These are phyloP conservation scores for Alectura lathami DNA, from an alignment of 2,113 vertebrate species.

Conservation along the genomic window DNA sequence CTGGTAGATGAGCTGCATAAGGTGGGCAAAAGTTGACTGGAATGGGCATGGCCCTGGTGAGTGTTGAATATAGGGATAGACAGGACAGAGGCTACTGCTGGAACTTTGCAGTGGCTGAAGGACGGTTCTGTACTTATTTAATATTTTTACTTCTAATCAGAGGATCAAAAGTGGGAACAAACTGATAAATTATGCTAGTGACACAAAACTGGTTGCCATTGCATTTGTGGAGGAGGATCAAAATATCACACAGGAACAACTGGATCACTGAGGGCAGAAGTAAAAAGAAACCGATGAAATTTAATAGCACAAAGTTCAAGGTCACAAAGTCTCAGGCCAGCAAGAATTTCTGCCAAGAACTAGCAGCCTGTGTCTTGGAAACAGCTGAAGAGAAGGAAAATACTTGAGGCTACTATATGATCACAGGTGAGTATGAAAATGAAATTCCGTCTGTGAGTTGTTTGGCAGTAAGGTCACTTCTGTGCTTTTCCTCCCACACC, in stretches of 20 bases:
- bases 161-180: background rate
- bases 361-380: background rate
- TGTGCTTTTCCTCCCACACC: background rate
- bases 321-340: background rate
- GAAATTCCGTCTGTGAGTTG: background rate
- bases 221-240: background rate
- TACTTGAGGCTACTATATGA: background rate
- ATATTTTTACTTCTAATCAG: background rate
- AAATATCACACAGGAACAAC: conserved; percentile 7
- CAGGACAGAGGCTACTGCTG: background rate
- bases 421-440: background rate
- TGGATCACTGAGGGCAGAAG: background rate
- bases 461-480: background rate
- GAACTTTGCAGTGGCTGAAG: background rate
- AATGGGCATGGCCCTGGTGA: background rate
- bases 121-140: background rate
- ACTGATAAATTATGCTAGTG: background rate
- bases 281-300: background rate
- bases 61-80: background rate
- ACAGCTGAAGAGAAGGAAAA: background rate
- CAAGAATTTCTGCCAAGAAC: background rate
- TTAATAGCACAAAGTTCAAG: conserved; percentile 39
- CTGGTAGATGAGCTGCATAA: background rate
- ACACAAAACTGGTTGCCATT: background rate
- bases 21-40: background rate